Conservation (phyloP, 1,140 invertebrate genomes). For the Galendromus occidentalis region DNA sequence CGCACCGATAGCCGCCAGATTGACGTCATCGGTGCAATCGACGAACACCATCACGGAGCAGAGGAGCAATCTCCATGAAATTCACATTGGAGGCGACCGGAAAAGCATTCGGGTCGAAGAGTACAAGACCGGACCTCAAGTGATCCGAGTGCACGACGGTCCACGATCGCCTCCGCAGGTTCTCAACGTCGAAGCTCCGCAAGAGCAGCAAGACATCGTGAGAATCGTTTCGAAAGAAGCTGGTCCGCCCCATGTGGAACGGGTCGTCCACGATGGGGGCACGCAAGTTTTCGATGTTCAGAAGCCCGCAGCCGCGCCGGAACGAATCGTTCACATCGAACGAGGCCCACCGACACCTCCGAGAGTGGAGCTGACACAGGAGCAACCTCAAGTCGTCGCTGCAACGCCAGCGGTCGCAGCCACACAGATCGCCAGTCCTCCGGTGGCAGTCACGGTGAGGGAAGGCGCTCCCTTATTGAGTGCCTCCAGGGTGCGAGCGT, state of each 20-base stretch:
- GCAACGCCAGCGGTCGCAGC: not conserved
- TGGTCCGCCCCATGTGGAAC: not conserved
- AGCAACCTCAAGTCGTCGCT: not conserved
- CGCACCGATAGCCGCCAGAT: not conserved
- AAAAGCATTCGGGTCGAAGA: not conserved
- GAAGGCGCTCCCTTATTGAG: not conserved
- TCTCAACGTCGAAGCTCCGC: not conserved
- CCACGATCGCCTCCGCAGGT: not conserved
- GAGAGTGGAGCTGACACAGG: not conserved
- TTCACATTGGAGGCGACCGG: not conserved
- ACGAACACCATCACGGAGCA: not conserved
- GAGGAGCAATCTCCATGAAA: not conserved
- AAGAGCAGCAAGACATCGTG: not conserved
- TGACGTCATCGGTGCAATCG: not conserved
- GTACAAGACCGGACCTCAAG: not conserved
- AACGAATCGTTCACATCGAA: not conserved
- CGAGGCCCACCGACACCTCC: not conserved
- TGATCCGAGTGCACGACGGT: not conserved
- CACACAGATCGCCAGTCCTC: not conserved
- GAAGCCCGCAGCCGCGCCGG: not conserved
- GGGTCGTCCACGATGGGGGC: not conserved
- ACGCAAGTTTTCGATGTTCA: constrained; percentile 1
- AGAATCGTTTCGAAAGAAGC: not conserved
- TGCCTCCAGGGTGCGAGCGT: not conserved
- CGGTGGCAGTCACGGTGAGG: not conserved